Conservation (phyloP, 2,797 vertebrate genomes). For the Tapirus indicus region DNA sequence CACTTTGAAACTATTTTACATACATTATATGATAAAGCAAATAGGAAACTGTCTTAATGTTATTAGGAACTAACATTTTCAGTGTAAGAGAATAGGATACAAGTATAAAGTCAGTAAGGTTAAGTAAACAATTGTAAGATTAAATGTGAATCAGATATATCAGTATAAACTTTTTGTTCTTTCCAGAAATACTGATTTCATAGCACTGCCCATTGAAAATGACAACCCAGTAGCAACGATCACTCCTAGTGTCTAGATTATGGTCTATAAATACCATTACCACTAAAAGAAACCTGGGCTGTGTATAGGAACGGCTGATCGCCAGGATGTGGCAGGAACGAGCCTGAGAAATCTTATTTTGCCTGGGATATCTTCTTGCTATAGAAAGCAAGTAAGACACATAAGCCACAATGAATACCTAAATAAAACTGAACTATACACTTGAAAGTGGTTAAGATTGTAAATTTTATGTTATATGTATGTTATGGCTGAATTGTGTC, state of each 20-base stretch:
- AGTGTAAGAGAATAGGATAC: not conserved
- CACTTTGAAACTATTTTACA: not conserved
- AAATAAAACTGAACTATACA: not conserved
- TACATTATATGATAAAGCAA: not conserved
- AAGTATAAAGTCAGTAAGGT: not conserved
- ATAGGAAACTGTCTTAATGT: not conserved
- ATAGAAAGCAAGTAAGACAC: not conserved
- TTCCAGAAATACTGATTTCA: not conserved
- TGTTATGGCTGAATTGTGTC: not conserved
- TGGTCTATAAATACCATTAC: not conserved
- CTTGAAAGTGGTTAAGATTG: not conserved
- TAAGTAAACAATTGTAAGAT: constrained; percentile 1
- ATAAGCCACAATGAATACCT: not conserved
- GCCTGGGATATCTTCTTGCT: not conserved
- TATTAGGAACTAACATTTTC: not conserved
- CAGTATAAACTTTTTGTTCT: not conserved
- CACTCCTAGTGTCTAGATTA: not conserved
- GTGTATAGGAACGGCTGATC: not conserved
- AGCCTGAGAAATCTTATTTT: not conserved
- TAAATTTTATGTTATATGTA: not conserved
- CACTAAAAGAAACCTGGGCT: not conserved
- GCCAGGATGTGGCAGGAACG: not conserved
- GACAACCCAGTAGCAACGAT: not conserved
- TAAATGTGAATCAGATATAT: not conserved
- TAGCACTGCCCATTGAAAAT: not conserved